These are phyloP conservation scores for Gopherus flavomarginatus DNA, from an alignment of 2,113 vertebrate species.

Conservation along the genomic window DNA sequence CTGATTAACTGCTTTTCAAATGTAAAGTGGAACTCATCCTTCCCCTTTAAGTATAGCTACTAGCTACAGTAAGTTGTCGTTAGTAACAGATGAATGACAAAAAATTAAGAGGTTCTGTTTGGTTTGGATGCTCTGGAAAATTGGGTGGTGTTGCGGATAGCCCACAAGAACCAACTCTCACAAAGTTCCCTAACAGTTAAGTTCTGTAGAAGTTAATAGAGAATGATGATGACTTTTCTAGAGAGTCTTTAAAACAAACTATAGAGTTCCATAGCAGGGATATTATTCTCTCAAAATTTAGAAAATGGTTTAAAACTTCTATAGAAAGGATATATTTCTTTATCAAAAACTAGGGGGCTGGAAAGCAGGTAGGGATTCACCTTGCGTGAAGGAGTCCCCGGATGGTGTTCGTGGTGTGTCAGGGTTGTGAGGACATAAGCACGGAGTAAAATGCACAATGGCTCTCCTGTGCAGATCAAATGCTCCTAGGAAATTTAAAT, in stretches of 20 bases:
- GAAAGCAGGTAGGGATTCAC: background rate
- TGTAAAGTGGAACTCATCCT: fast-evolving
- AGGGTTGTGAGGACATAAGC: too few species aligned
- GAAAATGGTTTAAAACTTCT: background rate
- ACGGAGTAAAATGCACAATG: fast-evolving
- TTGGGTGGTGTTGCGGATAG: fast-evolving
- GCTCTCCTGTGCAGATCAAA: too few species aligned
- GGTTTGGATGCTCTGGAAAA: background rate
- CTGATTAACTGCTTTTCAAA: background rate
- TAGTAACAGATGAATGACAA: fast-evolving
- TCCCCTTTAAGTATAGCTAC: background rate
- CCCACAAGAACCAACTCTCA: background rate
- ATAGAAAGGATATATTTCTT: background rate
- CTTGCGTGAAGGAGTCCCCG: background rate
- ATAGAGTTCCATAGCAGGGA: background rate
- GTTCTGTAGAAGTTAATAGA: background rate
- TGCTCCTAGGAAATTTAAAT: too few species aligned
- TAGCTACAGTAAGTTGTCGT: background rate
- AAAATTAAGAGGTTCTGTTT: background rate
- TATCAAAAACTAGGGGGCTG: background rate
- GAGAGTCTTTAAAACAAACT: background rate
- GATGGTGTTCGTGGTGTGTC: background rate
- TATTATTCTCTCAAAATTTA: background rate
- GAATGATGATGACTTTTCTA: background rate
- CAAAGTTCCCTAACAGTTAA: background rate